Conservation (phyloP, 1,140 invertebrate species). For the Planococcus citri region DNA sequence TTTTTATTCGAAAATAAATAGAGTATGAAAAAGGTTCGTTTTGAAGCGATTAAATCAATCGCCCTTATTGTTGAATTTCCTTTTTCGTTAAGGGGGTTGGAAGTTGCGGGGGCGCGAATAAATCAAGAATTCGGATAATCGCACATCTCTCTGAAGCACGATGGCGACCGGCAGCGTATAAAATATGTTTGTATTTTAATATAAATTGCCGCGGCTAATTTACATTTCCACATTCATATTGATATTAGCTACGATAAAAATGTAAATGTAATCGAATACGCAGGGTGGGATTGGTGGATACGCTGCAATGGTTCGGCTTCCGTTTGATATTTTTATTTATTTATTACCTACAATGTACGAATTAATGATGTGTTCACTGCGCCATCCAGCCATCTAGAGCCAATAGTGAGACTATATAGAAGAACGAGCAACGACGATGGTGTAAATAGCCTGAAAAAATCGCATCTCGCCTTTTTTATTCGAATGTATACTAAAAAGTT, state of each 20-base stretch:
- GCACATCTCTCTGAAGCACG: neutral
- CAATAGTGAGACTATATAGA: too few species aligned
- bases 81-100: too few species aligned
- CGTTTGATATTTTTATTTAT: slow-evolving; percentile 4
- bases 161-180: neutral
- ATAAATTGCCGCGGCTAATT: neutral
- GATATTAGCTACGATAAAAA: slow-evolving; percentile 1
- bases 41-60: too few species aligned
- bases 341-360: slow-evolving; percentile 7
- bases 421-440: too few species aligned
- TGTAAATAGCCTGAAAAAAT: neutral
- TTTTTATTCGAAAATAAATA: too few species aligned
- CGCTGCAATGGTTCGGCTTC: slow-evolving; percentile 5
- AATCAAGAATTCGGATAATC: too few species aligned
- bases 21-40: too few species aligned
- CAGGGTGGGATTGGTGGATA: neutral
- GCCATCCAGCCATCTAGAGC: too few species aligned
- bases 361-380: neutral
- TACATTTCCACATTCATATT: slow-evolving; percentile 7
- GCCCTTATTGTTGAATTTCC: too few species aligned
- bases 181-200: slow-evolving; percentile 1
- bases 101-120: too few species aligned
- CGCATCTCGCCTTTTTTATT: neutral
- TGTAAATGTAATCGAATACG: neutral
- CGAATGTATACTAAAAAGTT: too few species aligned